Evolutionary conservation across 2,797 vertebrate species (phyloP).

Genomic region (Graptemys geographica): DNA sequence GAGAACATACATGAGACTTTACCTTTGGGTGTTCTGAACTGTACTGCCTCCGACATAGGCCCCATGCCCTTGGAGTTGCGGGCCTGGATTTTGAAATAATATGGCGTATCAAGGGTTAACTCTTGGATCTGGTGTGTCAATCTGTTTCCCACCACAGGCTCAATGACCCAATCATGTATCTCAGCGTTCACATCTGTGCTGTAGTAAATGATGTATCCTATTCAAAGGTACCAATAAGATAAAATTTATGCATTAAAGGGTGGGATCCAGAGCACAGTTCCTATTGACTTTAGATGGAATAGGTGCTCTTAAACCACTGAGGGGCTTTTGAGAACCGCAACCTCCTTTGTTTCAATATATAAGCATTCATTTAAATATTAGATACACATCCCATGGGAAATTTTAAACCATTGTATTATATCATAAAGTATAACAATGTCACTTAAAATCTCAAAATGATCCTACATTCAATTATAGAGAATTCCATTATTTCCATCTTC

Average conservation of each 20-base stretch:
- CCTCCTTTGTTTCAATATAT: background rate
- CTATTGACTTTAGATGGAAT: too few relatives aligned
- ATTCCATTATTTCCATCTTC: background rate
- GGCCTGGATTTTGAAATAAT: slow-evolving; percentile 99
- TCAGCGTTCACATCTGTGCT: slow-evolving; percentile 97
- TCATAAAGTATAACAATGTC: background rate
- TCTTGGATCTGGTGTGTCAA: slow-evolving; percentile 99
- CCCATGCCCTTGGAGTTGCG: slow-evolving; percentile 99
- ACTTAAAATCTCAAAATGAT: background rate
- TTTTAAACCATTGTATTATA: background rate
- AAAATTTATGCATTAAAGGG: background rate
- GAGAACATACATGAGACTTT: background rate
- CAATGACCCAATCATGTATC: slow-evolving; percentile 98
- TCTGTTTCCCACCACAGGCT: slow-evolving; percentile 96
- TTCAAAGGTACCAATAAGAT: background rate
- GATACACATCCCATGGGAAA: background rate
- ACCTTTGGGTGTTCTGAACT: slow-evolving; percentile 98
- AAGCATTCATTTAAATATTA: rapidly evolving
- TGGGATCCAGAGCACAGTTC: rapidly evolving
- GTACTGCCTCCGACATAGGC: slow-evolving; percentile 96
- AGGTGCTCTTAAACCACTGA: background rate
- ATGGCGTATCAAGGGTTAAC: slow-evolving; percentile 94
- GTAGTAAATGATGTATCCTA: slow-evolving; percentile 99
- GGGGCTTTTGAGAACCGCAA: rapidly evolving
- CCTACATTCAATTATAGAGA: background rate